Percentiles rank a stretch among this genome's conserved stretches.
phyloP scores from a whole-genome alignment of 2,888 invertebrate genomes.

The Drosophila paramelanica region DNA sequence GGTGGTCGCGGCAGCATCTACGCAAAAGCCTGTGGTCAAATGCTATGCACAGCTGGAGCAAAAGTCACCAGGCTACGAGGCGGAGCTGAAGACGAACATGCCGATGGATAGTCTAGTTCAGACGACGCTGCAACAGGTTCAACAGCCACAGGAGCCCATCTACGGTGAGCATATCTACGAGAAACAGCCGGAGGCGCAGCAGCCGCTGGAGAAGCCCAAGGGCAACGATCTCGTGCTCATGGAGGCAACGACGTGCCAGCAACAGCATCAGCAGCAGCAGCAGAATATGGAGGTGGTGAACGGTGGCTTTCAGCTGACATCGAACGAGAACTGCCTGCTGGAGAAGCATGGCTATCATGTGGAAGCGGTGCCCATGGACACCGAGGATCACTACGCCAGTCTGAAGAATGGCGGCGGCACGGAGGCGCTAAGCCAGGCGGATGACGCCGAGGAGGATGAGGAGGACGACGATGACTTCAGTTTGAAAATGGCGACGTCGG shows the following conservation, averaged over 20 bases:
- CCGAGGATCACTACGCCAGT: constrained; percentile 51
- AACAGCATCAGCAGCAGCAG: constrained; percentile 49
- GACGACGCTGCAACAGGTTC: constrained; percentile 43
- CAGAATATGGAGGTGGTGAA: constrained; percentile 49
- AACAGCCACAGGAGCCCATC: constrained; percentile 42
- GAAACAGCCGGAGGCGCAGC: constrained; percentile 45
- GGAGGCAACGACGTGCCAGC: constrained; percentile 49
- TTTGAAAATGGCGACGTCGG: constrained; percentile 81
- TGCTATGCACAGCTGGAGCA: constrained; percentile 59
- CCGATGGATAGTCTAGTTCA: constrained; percentile 30
- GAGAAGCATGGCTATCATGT: constrained; percentile 69
- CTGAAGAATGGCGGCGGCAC: constrained; percentile 19
- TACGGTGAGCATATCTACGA: constrained; percentile 55
- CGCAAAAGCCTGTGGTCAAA: constrained; percentile 50
- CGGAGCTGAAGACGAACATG: constrained; percentile 52
- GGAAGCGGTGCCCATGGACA: constrained; percentile 61
- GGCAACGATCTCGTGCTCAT: constrained; percentile 42
- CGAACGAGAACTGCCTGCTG: constrained; percentile 40
- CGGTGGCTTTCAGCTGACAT: constrained; percentile 42
- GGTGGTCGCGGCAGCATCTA: constrained; percentile 34
- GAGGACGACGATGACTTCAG: constrained; percentile 83
- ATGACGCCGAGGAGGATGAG: constrained; percentile 70
- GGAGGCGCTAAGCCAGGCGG: constrained; percentile 14
- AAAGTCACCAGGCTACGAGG: constrained; percentile 66
- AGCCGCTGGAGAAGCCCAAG: constrained; percentile 44